Evolutionary conservation across 1,140 invertebrate genomes (phyloP).

Genomic region (Scaptomyza graminum): DNA sequence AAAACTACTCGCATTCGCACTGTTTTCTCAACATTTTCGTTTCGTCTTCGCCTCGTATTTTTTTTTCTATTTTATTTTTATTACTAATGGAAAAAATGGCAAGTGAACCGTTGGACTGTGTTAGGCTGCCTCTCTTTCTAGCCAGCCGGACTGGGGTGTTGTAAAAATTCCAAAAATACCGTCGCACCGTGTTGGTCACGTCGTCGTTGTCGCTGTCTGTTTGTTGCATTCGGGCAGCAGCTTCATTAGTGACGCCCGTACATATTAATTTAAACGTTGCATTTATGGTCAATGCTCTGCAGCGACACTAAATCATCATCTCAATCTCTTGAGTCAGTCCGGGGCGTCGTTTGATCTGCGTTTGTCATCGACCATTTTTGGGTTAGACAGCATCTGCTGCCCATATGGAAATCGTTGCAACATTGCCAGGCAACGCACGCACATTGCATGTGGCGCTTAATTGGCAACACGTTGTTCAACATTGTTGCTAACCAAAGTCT

Average conservation of each 20-base stretch:
- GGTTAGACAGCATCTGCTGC: slow-evolving; percentile 35
- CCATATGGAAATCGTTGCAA: slow-evolving; percentile 52
- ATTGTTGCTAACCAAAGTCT: slow-evolving; percentile 8
- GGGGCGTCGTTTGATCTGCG: slow-evolving; percentile 59
- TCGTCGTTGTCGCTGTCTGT: slow-evolving; percentile 9
- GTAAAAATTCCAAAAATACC: slow-evolving; percentile 82
- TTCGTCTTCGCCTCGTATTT: slow-evolving; percentile 20
- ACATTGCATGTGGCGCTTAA: slow-evolving; percentile 36
- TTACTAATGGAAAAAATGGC: no score
- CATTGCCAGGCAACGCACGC: slow-evolving; percentile 36
- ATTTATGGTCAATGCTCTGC: slow-evolving; percentile 51
- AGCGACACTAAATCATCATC: slow-evolving; percentile 78
- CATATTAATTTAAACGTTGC: slow-evolving; percentile 78
- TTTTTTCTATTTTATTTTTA: no score
- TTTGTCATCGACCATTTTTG: slow-evolving; percentile 59
- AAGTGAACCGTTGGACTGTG: no score
- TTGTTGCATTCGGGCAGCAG: slow-evolving; percentile 34
- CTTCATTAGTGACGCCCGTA: slow-evolving; percentile 78
- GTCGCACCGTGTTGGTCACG: slow-evolving; percentile 63
- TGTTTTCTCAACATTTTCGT: slow-evolving; percentile 57
- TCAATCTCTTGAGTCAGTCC: slow-evolving; percentile 29
- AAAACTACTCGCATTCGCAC: slow-evolving; percentile 71
- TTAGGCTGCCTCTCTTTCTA: slow-evolving; percentile 1
- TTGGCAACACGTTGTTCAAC: slow-evolving; percentile 43
- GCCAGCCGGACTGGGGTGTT: slow-evolving; percentile 52